Evolutionary conservation across 2,113 vertebrate genomes (phyloP).

Genomic region (Eulacestoma nigropectus): DNA sequence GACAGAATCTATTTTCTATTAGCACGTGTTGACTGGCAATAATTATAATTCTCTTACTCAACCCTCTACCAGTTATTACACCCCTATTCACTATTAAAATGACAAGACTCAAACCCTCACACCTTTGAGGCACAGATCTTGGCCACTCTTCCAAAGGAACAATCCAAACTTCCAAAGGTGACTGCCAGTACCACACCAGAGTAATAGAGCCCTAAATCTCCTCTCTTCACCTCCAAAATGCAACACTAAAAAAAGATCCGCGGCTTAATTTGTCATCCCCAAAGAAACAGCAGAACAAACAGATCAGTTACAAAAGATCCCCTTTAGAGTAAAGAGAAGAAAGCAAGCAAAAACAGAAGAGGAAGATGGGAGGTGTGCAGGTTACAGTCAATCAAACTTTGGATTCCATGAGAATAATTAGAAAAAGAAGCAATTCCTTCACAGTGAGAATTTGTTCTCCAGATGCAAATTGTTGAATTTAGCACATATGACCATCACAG

Average conservation of each 20-base stretch:
- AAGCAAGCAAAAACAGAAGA: neutral
- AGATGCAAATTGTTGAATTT: constrained; percentile 36
- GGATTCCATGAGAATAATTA: constrained; percentile 8
- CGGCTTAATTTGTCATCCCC: neutral
- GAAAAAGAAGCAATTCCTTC: constrained; percentile 31
- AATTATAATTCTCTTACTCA: neutral
- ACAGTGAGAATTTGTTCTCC: constrained; percentile 21
- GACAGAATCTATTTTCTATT: neutral
- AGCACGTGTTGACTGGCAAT: neutral
- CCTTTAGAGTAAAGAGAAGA: neutral
- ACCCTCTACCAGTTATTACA: neutral
- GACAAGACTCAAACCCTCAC: neutral
- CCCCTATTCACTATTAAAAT: neutral
- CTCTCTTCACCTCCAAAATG: neutral
- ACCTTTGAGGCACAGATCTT: neutral
- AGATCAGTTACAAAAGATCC: neutral
- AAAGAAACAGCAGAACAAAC: constrained; percentile 39
- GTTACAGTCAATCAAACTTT: constrained; percentile 39
- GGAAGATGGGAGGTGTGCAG: constrained; percentile 3
- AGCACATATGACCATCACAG: neutral
- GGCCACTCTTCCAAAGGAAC: neutral
- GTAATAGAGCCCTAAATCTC: neutral
- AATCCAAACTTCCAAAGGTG: neutral
- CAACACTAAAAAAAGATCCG: neutral
- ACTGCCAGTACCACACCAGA: neutral